Percentiles rank a stretch among this genome's conserved stretches.
These are phyloP conservation scores for Crotophaga sulcirostris DNA, from an alignment of 2,113 vertebrate species.

Conservation along the genomic window DNA sequence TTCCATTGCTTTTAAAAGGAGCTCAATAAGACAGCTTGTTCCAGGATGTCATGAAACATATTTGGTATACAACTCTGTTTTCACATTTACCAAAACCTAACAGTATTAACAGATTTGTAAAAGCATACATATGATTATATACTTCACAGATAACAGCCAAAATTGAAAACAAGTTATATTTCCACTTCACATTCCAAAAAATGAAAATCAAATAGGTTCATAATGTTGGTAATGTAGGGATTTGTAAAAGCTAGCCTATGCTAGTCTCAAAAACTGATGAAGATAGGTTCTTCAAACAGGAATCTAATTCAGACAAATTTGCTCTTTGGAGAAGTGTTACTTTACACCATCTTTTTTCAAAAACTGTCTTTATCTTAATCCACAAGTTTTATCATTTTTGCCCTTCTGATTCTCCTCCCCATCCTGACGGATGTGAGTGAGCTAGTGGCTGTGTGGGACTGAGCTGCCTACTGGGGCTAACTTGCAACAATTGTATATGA, in stretches of 20 bases:
- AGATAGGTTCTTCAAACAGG: not conserved
- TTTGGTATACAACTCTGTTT: not conserved
- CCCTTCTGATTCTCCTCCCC: not conserved
- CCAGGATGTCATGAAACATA: not conserved
- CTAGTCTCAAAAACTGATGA: not conserved
- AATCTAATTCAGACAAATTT: not conserved
- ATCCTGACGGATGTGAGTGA: accelerated
- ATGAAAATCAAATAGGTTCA: not conserved
- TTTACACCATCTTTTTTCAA: not conserved
- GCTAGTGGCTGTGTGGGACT: not conserved
- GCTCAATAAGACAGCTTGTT: not conserved
- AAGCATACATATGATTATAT: not conserved
- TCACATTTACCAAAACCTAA: not conserved
- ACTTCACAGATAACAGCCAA: not conserved
- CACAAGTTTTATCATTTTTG: not conserved
- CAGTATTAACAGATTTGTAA: not conserved
- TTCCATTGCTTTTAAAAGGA: not conserved
- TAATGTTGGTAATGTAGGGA: not conserved
- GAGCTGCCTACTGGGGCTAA: not conserved
- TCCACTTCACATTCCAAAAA: not conserved
- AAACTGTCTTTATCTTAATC: not conserved
- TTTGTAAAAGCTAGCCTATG: not conserved
- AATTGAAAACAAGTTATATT: not conserved
- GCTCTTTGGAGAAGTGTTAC: not conserved
- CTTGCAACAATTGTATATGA: not conserved